A percentile compares a stretch with the other conserved stretches of the same genome.
phyloP scores from a whole-genome alignment of 2,888 invertebrate species.

The Euzetes globulus region DNA sequence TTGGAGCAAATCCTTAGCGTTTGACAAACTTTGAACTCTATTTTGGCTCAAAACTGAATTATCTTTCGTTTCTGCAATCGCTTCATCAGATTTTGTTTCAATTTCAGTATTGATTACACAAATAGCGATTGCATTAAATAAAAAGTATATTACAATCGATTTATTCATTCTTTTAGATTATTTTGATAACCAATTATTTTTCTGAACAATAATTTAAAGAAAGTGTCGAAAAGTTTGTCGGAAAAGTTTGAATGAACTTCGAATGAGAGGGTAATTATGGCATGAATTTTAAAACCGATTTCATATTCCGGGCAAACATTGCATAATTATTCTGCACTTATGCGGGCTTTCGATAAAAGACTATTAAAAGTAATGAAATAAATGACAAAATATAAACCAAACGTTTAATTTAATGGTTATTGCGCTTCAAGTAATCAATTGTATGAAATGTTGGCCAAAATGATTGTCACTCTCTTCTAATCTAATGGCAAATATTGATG shows the following conservation, averaged over 20 bases:
- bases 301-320: neutral
- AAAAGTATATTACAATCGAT: neutral
- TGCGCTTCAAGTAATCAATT: slow-evolving; percentile 13
- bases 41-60: neutral
- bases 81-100: neutral
- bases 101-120: no score
- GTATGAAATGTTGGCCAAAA: slow-evolving; percentile 7
- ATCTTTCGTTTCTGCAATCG: neutral
- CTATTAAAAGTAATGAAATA: neutral
- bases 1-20: neutral
- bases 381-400: slow-evolving; percentile 10
- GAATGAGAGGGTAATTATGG: slow-evolving; percentile 19
- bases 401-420: slow-evolving; percentile 22
- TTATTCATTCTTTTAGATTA: neutral
- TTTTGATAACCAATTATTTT: neutral
- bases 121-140: no score
- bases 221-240: neutral
- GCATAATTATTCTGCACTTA: slow-evolving; percentile 18
- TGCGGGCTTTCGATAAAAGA: neutral
- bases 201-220: neutral
- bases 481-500: neutral
- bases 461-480: neutral
- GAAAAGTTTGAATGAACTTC: neutral
- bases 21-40: neutral
- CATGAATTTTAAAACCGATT: neutral